A percentile compares a stretch with the other conserved stretches of the same genome.
Conservation (phyloP, 2,888 invertebrate species). For the Mylabris sibirica region DNA sequence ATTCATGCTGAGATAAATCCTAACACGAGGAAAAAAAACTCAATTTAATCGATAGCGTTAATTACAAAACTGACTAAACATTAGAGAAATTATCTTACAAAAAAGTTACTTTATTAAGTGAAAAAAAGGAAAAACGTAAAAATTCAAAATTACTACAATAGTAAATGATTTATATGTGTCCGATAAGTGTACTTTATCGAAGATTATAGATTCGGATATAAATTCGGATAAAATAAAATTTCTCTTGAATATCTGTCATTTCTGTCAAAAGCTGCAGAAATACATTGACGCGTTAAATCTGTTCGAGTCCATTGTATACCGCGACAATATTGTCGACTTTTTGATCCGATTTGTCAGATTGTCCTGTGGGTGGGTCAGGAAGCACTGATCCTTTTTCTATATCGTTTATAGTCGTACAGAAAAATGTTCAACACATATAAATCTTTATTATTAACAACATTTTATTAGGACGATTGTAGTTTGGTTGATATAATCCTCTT, state of each 20-base stretch:
- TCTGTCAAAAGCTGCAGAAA: slow-evolving; percentile 40
- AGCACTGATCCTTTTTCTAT: slow-evolving; percentile 61
- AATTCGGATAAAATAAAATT: slow-evolving; percentile 22
- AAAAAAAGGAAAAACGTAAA: not conserved
- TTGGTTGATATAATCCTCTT: slow-evolving; percentile 61
- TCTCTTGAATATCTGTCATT: slow-evolving; percentile 24
- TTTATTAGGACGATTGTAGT: slow-evolving; percentile 36
- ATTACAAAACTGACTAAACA: not conserved
- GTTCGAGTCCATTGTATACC: slow-evolving; percentile 59
- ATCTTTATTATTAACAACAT: slow-evolving; percentile 22
- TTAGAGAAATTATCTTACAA: not conserved
- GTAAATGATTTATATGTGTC: not conserved
- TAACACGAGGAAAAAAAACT: not conserved
- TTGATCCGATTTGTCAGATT: slow-evolving; percentile 64
- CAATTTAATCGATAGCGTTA: not conserved
- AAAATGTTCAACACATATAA: not conserved
- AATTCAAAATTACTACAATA: not conserved
- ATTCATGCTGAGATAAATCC: slow-evolving; percentile 44
- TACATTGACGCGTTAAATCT: slow-evolving; percentile 59
- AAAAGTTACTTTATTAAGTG: not conserved
- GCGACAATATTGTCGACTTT: slow-evolving; percentile 64
- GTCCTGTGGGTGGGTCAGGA: slow-evolving; percentile 61
- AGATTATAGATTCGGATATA: slow-evolving; percentile 14
- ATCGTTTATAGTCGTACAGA: slow-evolving; percentile 53
- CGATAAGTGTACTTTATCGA: not conserved